Evolutionary conservation across 2,113 vertebrate species (phyloP).

Genomic region (Ciconia stormi): DNA sequence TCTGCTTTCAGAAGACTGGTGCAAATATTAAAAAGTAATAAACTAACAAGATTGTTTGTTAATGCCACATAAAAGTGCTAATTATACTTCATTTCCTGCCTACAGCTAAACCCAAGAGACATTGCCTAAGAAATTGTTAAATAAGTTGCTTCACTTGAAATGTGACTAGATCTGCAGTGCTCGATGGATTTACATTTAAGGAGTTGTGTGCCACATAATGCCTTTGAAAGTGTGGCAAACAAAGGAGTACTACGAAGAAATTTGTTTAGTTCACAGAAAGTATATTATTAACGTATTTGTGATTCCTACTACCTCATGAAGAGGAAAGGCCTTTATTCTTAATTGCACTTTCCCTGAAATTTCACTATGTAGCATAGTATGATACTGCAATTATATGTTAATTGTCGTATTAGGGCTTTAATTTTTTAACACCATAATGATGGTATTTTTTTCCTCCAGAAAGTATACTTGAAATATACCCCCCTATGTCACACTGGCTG

Average conservation of each 20-base stretch:
- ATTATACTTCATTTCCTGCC: constrained; percentile 76
- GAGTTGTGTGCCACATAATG: background rate
- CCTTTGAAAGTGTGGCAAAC: background rate
- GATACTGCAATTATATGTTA: background rate
- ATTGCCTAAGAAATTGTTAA: constrained; percentile 68
- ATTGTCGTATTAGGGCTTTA: constrained; percentile 7
- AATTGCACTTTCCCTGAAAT: background rate
- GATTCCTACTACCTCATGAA: background rate
- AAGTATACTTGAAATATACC: background rate
- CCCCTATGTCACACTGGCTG: background rate
- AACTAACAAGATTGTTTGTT: constrained; percentile 80
- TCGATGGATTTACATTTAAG: constrained; percentile 46
- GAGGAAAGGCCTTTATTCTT: background rate
- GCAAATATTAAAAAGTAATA: constrained; percentile 81
- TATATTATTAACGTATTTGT: background rate
- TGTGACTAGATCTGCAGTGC: constrained; percentile 32
- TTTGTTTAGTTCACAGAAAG: constrained; percentile 1
- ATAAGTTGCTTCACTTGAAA: constrained; percentile 64
- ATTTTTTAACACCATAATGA: constrained; percentile 24
- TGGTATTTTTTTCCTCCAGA: background rate
- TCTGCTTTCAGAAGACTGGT: constrained; percentile 70
- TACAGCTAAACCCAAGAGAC: constrained; percentile 67
- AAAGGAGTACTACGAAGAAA: background rate
- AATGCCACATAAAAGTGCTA: constrained; percentile 76
- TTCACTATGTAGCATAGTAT: background rate